Evolutionary conservation across 30 jellyfish, hydroid and myxozoan genomes (phyloP).

Genomic region (Mastigias papua): DNA sequence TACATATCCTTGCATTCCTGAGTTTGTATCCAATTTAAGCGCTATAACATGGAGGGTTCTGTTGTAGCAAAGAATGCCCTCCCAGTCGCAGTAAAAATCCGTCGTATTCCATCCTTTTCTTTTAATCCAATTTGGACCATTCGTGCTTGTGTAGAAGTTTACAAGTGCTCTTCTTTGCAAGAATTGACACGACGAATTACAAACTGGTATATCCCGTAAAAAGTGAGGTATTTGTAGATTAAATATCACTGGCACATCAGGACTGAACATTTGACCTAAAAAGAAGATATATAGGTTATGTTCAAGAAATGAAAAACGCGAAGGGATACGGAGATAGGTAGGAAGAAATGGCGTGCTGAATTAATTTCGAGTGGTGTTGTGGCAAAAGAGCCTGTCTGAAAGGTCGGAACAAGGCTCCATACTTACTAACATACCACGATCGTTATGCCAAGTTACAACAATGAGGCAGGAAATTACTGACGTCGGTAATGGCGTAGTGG

Average conservation of each 20-base stretch:
- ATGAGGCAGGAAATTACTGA: no score
- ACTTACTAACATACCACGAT: no score
- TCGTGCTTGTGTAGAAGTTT: constrained; percentile 28
- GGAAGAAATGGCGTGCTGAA: no score
- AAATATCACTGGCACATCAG: constrained; percentile 69
- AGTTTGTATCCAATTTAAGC: constrained; percentile 45
- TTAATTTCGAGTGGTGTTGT: no score
- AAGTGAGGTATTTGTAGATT: constrained; percentile 65
- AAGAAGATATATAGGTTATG: background rate
- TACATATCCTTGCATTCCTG: constrained; percentile 60
- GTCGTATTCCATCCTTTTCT: constrained; percentile 36
- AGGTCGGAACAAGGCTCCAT: no score
- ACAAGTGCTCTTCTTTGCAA: constrained; percentile 16
- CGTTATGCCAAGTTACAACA: no score
- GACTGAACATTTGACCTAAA: constrained; percentile 63
- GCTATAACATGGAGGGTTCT: constrained; percentile 61
- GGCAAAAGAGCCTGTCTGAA: no score
- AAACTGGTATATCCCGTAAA: constrained; percentile 17
- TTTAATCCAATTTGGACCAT: constrained; percentile 55
- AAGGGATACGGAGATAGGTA: no score
- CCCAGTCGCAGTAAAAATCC: constrained; percentile 70
- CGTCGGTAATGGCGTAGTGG: no score
- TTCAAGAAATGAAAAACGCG: no score
- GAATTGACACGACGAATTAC: constrained; percentile 30
- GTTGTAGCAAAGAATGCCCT: constrained; percentile 63